A percentile compares a stretch with the other conserved stretches of the same genome.
Evolutionary conservation across 2,113 vertebrate species (phyloP).

Genomic region (Dicaeum eximium): DNA sequence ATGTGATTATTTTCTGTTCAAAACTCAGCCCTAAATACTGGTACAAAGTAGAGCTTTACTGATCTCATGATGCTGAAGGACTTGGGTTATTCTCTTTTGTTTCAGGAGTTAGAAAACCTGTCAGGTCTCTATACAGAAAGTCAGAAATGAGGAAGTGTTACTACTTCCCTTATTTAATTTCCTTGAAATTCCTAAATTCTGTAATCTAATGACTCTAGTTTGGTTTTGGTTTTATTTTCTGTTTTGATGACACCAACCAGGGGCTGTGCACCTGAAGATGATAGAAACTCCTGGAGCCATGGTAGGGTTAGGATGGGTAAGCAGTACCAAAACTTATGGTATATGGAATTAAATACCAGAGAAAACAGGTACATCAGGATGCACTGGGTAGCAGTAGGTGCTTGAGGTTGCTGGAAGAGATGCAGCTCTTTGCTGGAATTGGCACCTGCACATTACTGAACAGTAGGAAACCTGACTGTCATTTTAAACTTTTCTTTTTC

Average conservation of each 20-base stretch:
- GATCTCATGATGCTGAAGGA: not conserved
- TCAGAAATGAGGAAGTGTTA: not conserved
- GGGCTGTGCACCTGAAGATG: not conserved
- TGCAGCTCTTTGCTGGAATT: not conserved
- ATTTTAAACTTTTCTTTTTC: not conserved
- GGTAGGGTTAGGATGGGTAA: not conserved
- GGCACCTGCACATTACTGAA: not conserved
- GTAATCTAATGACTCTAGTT: not conserved
- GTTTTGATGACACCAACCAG: not conserved
- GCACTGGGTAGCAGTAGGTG: not conserved
- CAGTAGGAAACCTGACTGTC: not conserved
- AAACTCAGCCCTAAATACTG: not conserved
- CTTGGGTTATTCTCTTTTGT: not conserved
- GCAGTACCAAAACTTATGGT: not conserved
- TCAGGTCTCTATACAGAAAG: not conserved
- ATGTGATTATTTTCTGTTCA: not conserved
- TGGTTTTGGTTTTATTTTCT: not conserved
- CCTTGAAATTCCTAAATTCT: not conserved
- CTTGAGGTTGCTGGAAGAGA: not conserved
- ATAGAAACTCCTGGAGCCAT: not conserved
- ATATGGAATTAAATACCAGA: rapidly evolving
- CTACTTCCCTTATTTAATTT: not conserved
- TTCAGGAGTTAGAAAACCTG: not conserved
- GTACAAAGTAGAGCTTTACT: not conserved
- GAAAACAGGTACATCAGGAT: not conserved